A percentile compares a stretch with the other conserved stretches of the same genome.
phyloP scores from a whole-genome alignment of 2,797 vertebrate genomes.

The Megalops cyprinoides region DNA sequence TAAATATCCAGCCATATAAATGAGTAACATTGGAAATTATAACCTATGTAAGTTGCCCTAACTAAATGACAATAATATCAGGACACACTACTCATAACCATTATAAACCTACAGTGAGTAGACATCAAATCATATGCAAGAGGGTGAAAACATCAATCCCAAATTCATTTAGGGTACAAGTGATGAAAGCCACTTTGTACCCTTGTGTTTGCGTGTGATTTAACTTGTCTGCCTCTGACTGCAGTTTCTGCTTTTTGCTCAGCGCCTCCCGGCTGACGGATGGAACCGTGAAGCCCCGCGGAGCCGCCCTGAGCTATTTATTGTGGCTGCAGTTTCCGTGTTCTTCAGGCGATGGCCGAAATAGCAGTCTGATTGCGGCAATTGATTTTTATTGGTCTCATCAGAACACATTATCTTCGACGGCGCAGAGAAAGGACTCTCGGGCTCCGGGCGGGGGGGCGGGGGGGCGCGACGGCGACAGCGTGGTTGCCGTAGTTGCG shows the following conservation, averaged over 20 bases:
- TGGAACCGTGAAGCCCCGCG: neutral
- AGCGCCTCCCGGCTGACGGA: neutral
- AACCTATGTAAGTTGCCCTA: too few species aligned
- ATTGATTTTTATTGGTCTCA: conserved; percentile 47
- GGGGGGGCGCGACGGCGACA: conserved; percentile 20
- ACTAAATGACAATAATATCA: too few species aligned
- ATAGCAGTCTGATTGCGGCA: conserved; percentile 55
- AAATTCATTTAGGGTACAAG: too few species aligned
- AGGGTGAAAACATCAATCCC: too few species aligned
- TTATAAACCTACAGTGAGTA: too few species aligned
- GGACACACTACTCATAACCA: too few species aligned
- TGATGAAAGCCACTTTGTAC: conserved; percentile 10
- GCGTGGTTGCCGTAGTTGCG: neutral
- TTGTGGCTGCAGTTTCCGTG: neutral
- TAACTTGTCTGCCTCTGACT: neutral
- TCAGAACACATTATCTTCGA: conserved; percentile 53
- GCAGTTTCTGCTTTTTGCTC: neutral
- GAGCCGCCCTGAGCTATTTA: conserved; percentile 32
- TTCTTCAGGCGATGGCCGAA: conserved; percentile 32
- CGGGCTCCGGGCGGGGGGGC: too few species aligned
- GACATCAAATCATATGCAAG: too few species aligned
- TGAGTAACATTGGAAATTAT: too few species aligned
- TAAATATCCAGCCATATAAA: too few species aligned
- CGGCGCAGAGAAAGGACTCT: too few species aligned
- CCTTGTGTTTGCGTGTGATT: neutral